A percentile compares a stretch with the other conserved stretches of the same genome.
Evolutionary conservation across 2,113 vertebrate species (phyloP).

Genomic region (Petaurus breviceps): DNA sequence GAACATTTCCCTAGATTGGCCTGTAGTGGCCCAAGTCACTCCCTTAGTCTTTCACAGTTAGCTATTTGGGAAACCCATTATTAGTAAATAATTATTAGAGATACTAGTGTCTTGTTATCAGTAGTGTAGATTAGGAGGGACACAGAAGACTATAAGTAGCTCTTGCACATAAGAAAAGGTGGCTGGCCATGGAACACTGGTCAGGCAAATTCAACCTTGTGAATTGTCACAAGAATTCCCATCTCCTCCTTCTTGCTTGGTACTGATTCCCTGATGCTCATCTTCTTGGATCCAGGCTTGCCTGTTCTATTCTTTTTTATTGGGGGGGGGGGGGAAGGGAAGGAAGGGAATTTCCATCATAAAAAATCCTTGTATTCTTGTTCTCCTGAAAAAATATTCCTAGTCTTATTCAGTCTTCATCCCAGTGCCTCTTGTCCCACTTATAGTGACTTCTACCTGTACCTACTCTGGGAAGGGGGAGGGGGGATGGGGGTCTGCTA

Average conservation of each 20-base stretch:
- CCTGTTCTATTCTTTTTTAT: no score
- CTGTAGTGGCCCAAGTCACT: neutral
- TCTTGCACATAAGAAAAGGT: neutral
- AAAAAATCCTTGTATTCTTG: neutral
- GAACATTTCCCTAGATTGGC: neutral
- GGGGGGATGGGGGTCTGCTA: neutral
- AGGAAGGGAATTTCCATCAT: neutral
- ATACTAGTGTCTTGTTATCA: neutral
- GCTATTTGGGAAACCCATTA: neutral
- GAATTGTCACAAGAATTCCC: neutral
- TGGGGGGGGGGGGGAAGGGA: no score
- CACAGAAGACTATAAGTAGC: neutral
- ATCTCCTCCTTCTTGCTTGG: neutral
- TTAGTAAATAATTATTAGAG: neutral
- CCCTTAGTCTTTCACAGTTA: neutral
- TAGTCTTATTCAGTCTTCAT: neutral
- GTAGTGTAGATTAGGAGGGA: neutral
- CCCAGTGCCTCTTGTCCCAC: neutral
- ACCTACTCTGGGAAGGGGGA: neutral
- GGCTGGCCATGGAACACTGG: neutral
- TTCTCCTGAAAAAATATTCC: neutral
- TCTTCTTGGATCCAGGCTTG: neutral
- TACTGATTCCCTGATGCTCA: neutral
- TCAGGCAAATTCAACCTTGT: neutral
- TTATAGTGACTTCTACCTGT: neutral